phyloP scores from a whole-genome alignment of 2,888 invertebrate genomes.

The Dorcus parallelipipedus region DNA sequence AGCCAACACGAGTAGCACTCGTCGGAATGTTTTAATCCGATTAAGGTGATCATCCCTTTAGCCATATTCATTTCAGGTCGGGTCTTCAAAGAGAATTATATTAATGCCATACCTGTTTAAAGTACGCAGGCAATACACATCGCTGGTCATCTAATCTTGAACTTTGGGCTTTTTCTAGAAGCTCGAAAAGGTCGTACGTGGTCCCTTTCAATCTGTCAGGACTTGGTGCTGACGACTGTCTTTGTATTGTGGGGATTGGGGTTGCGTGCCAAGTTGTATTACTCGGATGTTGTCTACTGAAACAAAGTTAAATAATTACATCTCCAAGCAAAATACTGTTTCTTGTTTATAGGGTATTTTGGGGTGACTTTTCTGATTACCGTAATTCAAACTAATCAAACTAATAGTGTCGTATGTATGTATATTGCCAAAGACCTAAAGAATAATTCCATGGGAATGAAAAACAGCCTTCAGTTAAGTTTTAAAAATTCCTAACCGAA shows the following conservation, averaged over 20 bases:
- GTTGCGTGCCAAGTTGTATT: constrained; percentile 42
- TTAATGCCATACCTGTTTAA: constrained; percentile 71
- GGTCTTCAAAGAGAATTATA: too few species aligned
- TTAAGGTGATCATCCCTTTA: too few species aligned
- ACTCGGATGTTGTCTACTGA: constrained; percentile 65
- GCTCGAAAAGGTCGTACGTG: constrained; percentile 82
- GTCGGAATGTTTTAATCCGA: too few species aligned
- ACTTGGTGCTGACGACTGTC: constrained; percentile 22
- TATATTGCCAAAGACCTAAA: too few species aligned
- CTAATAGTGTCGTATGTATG: too few species aligned
- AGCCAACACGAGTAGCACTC: too few species aligned
- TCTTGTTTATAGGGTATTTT: too few species aligned
- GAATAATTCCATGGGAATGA: not conserved
- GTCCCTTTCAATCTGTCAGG: constrained; percentile 54
- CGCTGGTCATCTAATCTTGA: constrained; percentile 95
- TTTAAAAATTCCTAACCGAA: not conserved
- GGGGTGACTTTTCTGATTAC: not conserved
- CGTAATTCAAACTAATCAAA: too few species aligned
- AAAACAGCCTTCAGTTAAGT: not conserved
- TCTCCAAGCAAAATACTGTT: not conserved
- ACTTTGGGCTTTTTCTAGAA: constrained; percentile 91
- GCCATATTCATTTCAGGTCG: too few species aligned
- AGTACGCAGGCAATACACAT: constrained; percentile 90
- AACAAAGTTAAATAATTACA: constrained; percentile 29
- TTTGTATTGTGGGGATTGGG: constrained; percentile 26